These are phyloP conservation scores for Tridacna gigas DNA, from an alignment of 2,888 invertebrate species.

Conservation along the genomic window DNA sequence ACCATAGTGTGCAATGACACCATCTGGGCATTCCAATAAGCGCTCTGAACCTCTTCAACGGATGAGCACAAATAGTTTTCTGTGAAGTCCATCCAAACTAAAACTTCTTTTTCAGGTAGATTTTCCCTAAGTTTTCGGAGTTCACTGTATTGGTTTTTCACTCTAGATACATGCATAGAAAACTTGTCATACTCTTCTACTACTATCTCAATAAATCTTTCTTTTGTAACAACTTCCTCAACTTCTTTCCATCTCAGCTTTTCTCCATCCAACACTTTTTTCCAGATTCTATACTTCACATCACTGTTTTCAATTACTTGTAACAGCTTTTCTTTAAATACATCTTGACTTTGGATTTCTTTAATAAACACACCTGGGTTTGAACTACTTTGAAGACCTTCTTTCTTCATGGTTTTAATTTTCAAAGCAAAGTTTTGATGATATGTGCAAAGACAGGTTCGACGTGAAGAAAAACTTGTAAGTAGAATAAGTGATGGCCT, in stretches of 20 bases:
- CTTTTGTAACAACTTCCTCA: conserved; percentile 9
- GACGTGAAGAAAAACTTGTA: conserved; percentile 19
- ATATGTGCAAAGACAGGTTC: conserved; percentile 35
- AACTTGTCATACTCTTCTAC: neutral
- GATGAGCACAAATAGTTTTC: conserved; percentile 22
- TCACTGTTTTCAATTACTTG: neutral
- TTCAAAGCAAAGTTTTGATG: conserved; percentile 54
- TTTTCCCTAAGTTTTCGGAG: conserved; percentile 19
- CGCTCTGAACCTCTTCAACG: conserved; percentile 29
- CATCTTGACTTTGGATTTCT: neutral
- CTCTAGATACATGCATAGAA: conserved; percentile 15
- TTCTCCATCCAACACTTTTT: conserved; percentile 28
- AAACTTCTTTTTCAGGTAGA: conserved; percentile 12
- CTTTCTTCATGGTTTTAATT: conserved; percentile 27
- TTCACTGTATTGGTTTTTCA: conserved; percentile 22
- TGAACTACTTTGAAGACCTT: neutral
- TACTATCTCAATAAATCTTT: conserved; percentile 14
- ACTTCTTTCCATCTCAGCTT: conserved; percentile 33
- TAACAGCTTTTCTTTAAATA: neutral
- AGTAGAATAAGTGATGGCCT: conserved; percentile 28
- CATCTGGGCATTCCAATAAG: conserved; percentile 24
- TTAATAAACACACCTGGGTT: neutral
- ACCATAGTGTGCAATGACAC: conserved; percentile 34
- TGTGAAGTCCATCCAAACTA: conserved; percentile 34
- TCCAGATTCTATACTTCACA: conserved; percentile 29